Conservation (phyloP, 2,797 vertebrate genomes). For the Sphenopsis melanotis region DNA sequence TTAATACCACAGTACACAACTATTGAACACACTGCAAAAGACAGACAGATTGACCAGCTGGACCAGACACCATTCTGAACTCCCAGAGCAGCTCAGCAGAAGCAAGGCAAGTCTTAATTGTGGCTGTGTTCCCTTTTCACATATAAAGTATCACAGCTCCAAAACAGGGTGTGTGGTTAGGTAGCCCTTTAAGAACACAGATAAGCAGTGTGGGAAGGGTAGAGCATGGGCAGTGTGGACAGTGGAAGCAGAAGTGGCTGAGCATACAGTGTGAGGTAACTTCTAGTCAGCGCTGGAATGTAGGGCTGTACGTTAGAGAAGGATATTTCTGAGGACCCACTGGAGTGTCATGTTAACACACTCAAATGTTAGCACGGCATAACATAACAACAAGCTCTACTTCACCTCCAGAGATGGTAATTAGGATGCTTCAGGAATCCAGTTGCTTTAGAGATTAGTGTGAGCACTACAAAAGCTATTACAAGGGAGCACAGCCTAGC, state of each 20-base stretch:
- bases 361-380: slow-evolving; percentile 12
- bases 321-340: not conserved
- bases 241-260: slow-evolving; percentile 20
- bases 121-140: slow-evolving; percentile 43
- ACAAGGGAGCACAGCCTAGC: slow-evolving; percentile 64
- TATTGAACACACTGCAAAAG: slow-evolving; percentile 14
- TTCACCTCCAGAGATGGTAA: slow-evolving; percentile 62
- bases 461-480: slow-evolving; percentile 42
- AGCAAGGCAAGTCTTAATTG: slow-evolving; percentile 24
- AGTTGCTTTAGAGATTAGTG: slow-evolving; percentile 24
- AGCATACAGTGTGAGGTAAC: not conserved
- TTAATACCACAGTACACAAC: slow-evolving; percentile 13
- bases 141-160: not conserved
- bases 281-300: not conserved
- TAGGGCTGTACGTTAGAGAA: not conserved
- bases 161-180: not conserved
- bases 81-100: slow-evolving; percentile 50
- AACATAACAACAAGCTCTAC: slow-evolving; percentile 46
- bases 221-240: not conserved
- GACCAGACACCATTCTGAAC: slow-evolving; percentile 34
- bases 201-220: slow-evolving; percentile 10
- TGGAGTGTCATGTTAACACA: slow-evolving; percentile 26
- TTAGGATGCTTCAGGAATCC: slow-evolving; percentile 34
- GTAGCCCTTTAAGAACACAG: not conserved
- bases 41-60: slow-evolving; percentile 18